Evolutionary conservation across 2,888 invertebrate genomes (phyloP), one percentile per base, ranked within the genome.

Genomic region (Drosophila setosimentum): DNA sequence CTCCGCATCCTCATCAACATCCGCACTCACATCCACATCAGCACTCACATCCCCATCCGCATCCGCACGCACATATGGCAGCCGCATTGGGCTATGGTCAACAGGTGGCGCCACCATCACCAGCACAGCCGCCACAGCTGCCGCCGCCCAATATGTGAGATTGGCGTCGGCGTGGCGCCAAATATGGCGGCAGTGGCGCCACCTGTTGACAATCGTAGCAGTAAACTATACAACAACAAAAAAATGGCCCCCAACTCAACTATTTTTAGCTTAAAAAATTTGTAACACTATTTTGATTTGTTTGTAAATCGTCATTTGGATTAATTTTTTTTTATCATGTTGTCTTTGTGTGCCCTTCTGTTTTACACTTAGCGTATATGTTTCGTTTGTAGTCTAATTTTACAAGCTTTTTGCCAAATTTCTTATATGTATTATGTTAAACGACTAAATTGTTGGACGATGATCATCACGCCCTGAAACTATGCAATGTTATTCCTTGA

Each of bases 401-500:
- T 87, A 89, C 73, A 80, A 82, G 86, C 90, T 89, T 86, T 83
- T 88, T 86, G 83, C 80, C 89, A 89, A 89, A 88, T 89, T 76
- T 91, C 76, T 76, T 50, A 76, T 72, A 78, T 80, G 78, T 87
- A 84, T 80, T 87, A 85, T 81, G 89, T 84, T 89, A 74, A 83
- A 83, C 68, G 70, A 84, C 85, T 68, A 82, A 78, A 87, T 83
- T 84, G 84, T 84, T 86, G 89, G 73, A 78, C 80, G 70, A 74
- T 73, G 61, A 86, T 73, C 70, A 86, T 73, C 70, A 68, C 85
- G 80, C 73, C 80, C 83, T 67, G 55, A 90, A 45, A 90, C 87
- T 86, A 81, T 89, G 84, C 86, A 89, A 91, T 90, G 89, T 91
- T 91, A 91, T 90, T 91, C 85, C 90, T 89, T 91, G 57, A 82